Evolutionary conservation across 1,140 invertebrate genomes (phyloP), one percentile per base, ranked within the genome.

Genomic region (Conopomorpha cramerella): DNA sequence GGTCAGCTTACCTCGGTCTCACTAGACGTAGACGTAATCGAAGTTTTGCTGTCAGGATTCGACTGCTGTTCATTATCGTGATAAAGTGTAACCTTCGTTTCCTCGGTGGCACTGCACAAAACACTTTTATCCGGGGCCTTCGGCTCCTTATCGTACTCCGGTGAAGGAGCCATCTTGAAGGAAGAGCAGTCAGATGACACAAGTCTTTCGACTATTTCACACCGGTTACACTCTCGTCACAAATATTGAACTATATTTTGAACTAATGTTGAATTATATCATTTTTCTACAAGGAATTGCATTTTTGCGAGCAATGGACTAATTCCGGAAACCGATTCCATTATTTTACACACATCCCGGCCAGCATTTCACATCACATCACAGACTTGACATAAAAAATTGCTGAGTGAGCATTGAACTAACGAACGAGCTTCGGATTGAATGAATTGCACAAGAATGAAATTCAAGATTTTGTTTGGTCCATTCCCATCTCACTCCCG

Each of bases 101-200:
- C 67, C 38, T 72, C 67, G 46, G 47, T 58, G 37, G 56, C 50
- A 42, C 57, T 55, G 49, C 56, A 70, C 47, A 77, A 76, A 37
- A 73, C 59, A 62, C 46, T 78, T 81, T 84, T 84, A 77, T 86
- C 83, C 51, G 83, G 83, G 45, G 84, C 82, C 71, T 84, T 83
- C 30, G 84, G 83, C 77, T 85, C 82, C 73, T 83, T 84, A 74
- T 84, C 82, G 74, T 86, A 81, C 61, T 85, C 83, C 65, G 84
- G 84, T 73, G 83, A 82, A 80, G 84, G 83, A 80, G 83, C 84
- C 84, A 87, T 86, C 71, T 85, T 84, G 73, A 78, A 72, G 58
- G 78, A 76, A 73, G 60, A 68, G 61, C 58, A 77, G 63, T 73
- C 67, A 77, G 70, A 76, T 77, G 71, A 77, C 67, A 74, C 74